These are phyloP conservation scores for Agrotis clavis DNA, from an alignment of 2,888 invertebrate genomes.

Conservation along the genomic window DNA sequence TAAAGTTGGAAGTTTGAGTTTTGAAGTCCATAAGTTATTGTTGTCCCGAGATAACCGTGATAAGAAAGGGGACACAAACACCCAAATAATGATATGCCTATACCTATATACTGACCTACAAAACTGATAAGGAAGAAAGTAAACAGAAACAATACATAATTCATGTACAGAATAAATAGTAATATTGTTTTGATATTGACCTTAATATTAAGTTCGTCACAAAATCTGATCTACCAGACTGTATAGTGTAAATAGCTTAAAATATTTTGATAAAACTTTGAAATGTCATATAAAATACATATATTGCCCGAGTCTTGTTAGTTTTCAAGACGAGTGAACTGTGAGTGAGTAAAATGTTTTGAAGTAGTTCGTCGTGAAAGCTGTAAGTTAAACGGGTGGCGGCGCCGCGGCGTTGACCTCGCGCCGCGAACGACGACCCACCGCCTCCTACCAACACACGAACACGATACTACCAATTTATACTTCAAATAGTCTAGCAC, in stretches of 20 bases:
- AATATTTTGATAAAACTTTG: constrained; percentile 4
- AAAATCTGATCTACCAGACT: constrained; percentile 29
- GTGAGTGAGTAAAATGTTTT: constrained; percentile 54
- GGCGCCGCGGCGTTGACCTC: constrained; percentile 86
- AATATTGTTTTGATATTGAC: constrained; percentile 87
- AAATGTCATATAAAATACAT: neutral
- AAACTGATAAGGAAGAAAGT: constrained; percentile 87
- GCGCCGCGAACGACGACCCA: constrained; percentile 86
- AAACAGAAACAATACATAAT: constrained; percentile 86
- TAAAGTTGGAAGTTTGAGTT: constrained; percentile 7
- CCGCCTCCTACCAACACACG: constrained; percentile 66
- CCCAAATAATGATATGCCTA: constrained; percentile 78
- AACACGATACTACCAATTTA: constrained; percentile 64
- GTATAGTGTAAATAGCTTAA: neutral
- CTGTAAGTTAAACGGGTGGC: constrained; percentile 65
- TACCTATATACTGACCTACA: constrained; percentile 81
- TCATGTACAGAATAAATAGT: constrained; percentile 81
- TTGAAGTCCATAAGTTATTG: constrained; percentile 16
- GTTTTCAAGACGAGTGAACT: constrained; percentile 33
- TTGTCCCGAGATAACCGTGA: constrained; percentile 68
- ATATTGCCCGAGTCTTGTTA: neutral
- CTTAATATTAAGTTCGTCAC: constrained; percentile 72
- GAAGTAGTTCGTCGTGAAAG: constrained; percentile 74
- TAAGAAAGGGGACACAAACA: constrained; percentile 73
- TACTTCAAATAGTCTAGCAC: constrained; percentile 60